Conservation (phyloP, 2,888 invertebrate genomes). For the Nymphalis polychloros region DNA sequence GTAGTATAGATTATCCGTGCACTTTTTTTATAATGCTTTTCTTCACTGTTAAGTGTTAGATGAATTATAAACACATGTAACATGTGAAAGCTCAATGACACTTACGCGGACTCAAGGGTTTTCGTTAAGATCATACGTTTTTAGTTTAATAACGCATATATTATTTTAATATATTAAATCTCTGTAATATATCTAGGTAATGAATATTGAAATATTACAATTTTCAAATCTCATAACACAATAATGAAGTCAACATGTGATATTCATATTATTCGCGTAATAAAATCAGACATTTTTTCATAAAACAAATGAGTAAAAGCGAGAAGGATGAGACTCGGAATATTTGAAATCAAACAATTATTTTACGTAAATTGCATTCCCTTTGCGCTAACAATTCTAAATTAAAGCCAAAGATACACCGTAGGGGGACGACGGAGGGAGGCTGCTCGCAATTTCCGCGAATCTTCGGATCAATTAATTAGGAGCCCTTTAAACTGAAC, state of each 20-base stretch:
- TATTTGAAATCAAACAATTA: constrained; percentile 79
- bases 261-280: neutral
- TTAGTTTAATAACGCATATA: too few relatives aligned
- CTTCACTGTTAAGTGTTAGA: too few relatives aligned
- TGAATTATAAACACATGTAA: too few relatives aligned
- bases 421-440: constrained; percentile 45
- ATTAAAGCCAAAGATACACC: constrained; percentile 79
- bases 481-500: constrained; percentile 71
- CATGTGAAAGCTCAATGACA: too few relatives aligned
- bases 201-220: neutral
- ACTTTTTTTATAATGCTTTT: too few relatives aligned
- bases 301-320: constrained; percentile 58
- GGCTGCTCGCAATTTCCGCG: constrained; percentile 66
- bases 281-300: constrained; percentile 41
- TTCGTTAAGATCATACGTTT: too few relatives aligned
- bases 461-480: constrained; percentile 80
- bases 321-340: constrained; percentile 53
- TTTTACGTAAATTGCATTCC: constrained; percentile 80
- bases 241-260: neutral
- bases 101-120: too few relatives aligned
- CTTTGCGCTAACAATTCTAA: constrained; percentile 79
- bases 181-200: too few relatives aligned
- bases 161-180: too few relatives aligned
- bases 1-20: too few relatives aligned
- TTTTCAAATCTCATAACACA: constrained; percentile 1